Evolutionary conservation across 1,140 invertebrate species (phyloP), one percentile per base, ranked within the genome.

Genomic region (Hypothenemus hampei): DNA sequence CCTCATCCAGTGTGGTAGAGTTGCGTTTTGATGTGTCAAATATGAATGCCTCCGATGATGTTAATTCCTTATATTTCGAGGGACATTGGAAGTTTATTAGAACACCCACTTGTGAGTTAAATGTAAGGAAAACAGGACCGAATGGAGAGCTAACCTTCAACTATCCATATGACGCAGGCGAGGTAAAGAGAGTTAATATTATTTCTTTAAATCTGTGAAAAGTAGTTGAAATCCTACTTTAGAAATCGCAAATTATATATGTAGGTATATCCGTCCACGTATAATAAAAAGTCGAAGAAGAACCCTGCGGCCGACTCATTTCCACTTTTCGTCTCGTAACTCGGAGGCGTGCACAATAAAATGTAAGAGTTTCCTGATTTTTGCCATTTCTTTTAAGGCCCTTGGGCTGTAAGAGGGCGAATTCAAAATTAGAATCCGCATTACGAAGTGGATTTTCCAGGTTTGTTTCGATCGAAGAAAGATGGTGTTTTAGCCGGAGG

Each of bases 11-110:
- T 50, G 79, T 89, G 33, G 81, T 89, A 3, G 87, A 91, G 65
- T 76, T 93, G n/a, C 82, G 85, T 62, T 91, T 93, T 62, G 81
- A 82, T 26, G 85, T 90, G 1, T 77, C 78, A 6, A 82, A 85
- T 46, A 94, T 94, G 91, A 82, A 84, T 37, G 80, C 87, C 0
- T 74, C 82, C 5, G 89, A 93, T 63, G 91, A 94, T 72, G 91
- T 87, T 66, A 81, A 84, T 44, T 85, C 86, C 47, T 78, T 91
- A 31, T 85, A 82, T 53, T 92, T 93, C 68, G 88, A 92, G 71
- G 91, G 85, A 15, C 81, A 79, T 26, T 89, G 86, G 69, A 88
- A 91, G 66, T 91, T 91, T 62, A 75, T 90, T 0, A 81, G 86
- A 64, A 78, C 82, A 40, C 72, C 81, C 15, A 71, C 77, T 18